Evolutionary conservation across 2,113 vertebrate genomes (phyloP).

Genomic region (Dicrurus megarhynchus): DNA sequence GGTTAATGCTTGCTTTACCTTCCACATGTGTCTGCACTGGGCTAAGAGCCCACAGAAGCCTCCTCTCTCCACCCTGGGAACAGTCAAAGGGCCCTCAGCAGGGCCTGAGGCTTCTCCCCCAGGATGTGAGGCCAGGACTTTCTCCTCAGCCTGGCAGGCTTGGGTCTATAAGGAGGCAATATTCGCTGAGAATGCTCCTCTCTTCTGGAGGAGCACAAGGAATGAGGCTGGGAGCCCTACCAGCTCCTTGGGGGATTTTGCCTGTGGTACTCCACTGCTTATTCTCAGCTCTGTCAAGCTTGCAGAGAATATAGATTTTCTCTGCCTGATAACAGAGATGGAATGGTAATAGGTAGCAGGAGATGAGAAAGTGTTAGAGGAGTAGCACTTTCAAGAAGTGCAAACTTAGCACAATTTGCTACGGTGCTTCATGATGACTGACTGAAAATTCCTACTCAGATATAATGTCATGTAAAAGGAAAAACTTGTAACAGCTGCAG

Average conservation of each 20-base stretch:
- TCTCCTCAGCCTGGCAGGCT: neutral
- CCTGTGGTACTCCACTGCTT: neutral
- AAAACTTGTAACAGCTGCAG: neutral
- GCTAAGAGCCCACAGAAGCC: neutral
- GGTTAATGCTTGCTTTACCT: neutral
- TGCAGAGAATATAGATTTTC: neutral
- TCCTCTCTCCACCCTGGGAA: neutral
- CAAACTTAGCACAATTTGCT: neutral
- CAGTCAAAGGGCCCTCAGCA: neutral
- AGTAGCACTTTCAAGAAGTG: neutral
- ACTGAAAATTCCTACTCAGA: neutral
- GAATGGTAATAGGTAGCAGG: neutral
- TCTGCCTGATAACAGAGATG: neutral
- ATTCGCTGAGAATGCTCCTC: accelerated
- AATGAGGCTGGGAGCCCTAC: neutral
- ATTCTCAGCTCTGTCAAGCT: neutral
- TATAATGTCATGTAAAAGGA: neutral
- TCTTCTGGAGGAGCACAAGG: neutral
- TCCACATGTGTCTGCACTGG: neutral
- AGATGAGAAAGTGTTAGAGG: neutral
- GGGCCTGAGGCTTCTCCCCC: neutral
- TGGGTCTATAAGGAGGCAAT: accelerated
- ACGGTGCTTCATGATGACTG: neutral
- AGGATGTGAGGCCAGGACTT: neutral
- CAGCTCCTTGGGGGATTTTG: neutral